Evolutionary conservation across 2,797 vertebrate genomes (phyloP), one percentile per base, ranked within the genome.

Genomic region (Parauchenoglanis punctatus): DNA sequence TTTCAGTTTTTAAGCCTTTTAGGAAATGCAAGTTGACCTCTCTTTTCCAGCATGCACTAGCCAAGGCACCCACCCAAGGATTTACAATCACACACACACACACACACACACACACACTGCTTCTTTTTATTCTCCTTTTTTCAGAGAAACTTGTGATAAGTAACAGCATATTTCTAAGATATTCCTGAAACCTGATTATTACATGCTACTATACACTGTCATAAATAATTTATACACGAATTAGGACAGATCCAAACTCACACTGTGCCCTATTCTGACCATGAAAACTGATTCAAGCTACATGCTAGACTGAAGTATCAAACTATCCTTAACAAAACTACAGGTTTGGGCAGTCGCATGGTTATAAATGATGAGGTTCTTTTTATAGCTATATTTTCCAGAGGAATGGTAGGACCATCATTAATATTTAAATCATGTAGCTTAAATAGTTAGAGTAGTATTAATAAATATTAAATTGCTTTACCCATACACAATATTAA

Each of bases 1-100:
- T 91, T 92, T 83, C 78, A 68, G 90, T 86, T 67, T 91, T 88
- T 87, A 91, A 93, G 93, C 91, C 92, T 92, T 95, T 93, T 91
- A 94, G 93, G 93, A 94, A 95, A 93, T 86, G 92, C 76, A 86
- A 93, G 88, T 91, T 94, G 93, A 94, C 94, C 93, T 92, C 88
- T 87, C 11, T 90, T 91, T 92, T 91, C 90, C 90, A 67, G 40
- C 49, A 54, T n/a, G 17, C 46, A 31, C 13, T 23, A 52, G 2
- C 54, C 54, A 56, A 83, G 35, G 12, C 31, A 78, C 44, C n/a
- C 31, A 54, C 7, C 10, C 4, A 59, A 56, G 54, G 56, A 58
- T 31, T 70, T 28, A 85, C 52, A 80, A 28, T 54, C 80, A 40
- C 40, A 40, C 40, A 40, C 40, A 40, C 44, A 70, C 72, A n/a